Evolutionary conservation across 1,140 invertebrate species (phyloP).

Genomic region (Periplaneta americana): DNA sequence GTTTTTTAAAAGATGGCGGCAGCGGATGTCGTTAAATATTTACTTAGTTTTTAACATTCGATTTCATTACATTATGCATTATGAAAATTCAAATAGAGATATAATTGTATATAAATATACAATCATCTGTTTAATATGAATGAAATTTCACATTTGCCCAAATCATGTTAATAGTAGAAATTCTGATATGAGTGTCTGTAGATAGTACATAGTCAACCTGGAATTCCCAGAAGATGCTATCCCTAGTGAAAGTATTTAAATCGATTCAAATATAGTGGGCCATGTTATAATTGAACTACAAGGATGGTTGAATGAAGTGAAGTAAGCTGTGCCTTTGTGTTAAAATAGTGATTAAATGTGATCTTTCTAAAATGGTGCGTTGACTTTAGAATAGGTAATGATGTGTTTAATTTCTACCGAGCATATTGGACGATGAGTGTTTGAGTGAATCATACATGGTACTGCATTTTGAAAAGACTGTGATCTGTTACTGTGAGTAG

Average conservation of each 20-base stretch:
- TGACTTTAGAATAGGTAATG: not conserved
- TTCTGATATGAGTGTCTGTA: not conserved
- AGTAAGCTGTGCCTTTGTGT: not conserved
- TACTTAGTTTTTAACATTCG: too few species aligned
- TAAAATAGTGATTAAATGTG: not conserved
- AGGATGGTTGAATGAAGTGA: not conserved
- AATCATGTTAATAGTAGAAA: too few species aligned
- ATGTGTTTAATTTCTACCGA: not conserved
- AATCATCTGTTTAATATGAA: too few species aligned
- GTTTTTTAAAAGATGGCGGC: too few species aligned
- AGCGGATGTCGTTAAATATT: too few species aligned
- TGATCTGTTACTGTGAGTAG: not conserved
- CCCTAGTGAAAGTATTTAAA: not conserved
- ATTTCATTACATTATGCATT: too few species aligned
- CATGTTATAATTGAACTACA: not conserved
- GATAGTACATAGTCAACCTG: not conserved
- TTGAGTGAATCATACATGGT: not conserved
- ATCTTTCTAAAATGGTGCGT: not conserved
- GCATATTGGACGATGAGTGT: not conserved
- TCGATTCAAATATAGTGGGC: not conserved
- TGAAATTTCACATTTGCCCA: too few species aligned
- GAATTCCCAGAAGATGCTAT: not conserved
- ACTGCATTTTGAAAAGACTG: not conserved
- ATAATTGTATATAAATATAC: too few species aligned
- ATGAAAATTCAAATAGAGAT: too few species aligned